Base-by-base conservation (phyloP, 2,888 invertebrate species). In the Papilio demoleus region DNA sequence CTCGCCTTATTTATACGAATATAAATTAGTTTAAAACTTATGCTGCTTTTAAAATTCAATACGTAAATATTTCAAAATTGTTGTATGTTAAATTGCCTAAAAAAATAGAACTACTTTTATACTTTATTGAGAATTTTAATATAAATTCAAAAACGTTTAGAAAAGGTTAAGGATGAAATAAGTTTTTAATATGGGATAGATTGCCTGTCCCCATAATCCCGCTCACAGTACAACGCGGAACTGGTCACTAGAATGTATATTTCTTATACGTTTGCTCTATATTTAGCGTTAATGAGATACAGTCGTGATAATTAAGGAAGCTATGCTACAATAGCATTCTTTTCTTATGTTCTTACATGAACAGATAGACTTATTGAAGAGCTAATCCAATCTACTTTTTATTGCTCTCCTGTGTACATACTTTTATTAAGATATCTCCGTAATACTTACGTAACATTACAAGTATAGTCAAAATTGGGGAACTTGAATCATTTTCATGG, bases 261-360 rank as follows among this genome's bases (percentile, higher is more conserved):
- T 27, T 45, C 45, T 42, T 4, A 40, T n/a, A 42, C 61, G 42
- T 45, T 9, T 45, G 53, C 31, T 31, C 61, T 61, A 17, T 61
- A 61, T 65, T 42, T 34, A 65, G 56, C 12, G 9, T 56, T n/a
- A 31, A 65, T 9, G 19, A 65, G 56, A 58, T 65, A 42, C 40
- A 53, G 56, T 56, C 24, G 56, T 65, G 56, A 58, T 56, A 65
- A 65, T 56, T 58, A 17, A 65, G 58, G 40, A 56, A 58, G 65
- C 27, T 42, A 56, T 53, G 65, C 56, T 22, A 65, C 31, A 61
- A 61, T 61, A 45, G 31, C 42, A 19, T 45, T 61, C 27, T 27
- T 40, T 61, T 45, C 42, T 61, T 61, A 42, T 45, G 31, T 27
- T 19, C 45, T 61, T 61, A 24, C n/a, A n/a, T n/a, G 27, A 42